phyloP scores from a whole-genome alignment of 2,888 invertebrate genomes.

The Callinectes sapidus region DNA sequence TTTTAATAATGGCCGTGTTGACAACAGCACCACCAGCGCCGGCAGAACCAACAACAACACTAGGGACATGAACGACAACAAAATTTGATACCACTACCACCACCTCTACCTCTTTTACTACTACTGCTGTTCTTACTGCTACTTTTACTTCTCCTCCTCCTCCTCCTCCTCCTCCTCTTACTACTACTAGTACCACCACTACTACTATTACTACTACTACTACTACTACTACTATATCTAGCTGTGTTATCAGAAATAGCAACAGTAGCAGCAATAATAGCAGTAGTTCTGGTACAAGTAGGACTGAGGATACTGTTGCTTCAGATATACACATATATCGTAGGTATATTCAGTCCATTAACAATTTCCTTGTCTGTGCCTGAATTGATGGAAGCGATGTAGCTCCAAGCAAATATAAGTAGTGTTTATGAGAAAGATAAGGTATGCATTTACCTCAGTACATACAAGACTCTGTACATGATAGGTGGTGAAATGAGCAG shows the following conservation, averaged over 20 bases:
- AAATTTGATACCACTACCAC: not conserved
- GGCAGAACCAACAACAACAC: not conserved
- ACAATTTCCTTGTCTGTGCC: not conserved
- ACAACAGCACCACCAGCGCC: not conserved
- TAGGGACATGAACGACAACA: not conserved
- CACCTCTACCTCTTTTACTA: not conserved
- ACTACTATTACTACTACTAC: constrained; percentile 4
- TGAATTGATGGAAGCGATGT: not conserved
- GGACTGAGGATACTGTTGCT: not conserved
- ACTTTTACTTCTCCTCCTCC: not conserved
- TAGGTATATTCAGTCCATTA: not conserved
- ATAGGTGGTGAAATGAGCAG: not conserved
- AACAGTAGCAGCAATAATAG: not conserved
- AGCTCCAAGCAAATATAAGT: not conserved
- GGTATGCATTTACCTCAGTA: not conserved
- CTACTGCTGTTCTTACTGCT: not conserved
- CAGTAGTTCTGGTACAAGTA: not conserved
- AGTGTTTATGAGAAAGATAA: not conserved
- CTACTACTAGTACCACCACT: not conserved
- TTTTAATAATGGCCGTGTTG: not conserved
- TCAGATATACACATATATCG: not conserved
- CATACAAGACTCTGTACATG: not conserved
- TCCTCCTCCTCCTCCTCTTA: not conserved
- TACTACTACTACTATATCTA: not conserved
- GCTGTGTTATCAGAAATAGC: not conserved